Conservation (phyloP, 2,113 vertebrate species). For the Clarias gariepinus region DNA sequence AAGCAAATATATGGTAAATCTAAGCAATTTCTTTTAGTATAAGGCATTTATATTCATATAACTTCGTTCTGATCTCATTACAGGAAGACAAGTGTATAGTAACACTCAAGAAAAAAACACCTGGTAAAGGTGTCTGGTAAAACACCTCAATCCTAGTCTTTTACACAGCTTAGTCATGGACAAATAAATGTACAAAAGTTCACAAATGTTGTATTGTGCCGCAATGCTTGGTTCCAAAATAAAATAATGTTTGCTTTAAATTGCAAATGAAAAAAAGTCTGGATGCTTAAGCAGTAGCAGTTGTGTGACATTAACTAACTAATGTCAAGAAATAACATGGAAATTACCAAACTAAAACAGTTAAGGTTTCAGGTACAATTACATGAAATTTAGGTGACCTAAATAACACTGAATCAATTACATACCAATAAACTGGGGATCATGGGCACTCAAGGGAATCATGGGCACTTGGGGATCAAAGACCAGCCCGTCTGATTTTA, state of each 20-base stretch:
- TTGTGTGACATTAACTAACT: neutral
- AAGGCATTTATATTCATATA: neutral
- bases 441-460: too few relatives aligned
- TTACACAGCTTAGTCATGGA: neutral
- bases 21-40: neutral
- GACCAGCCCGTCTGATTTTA: too few relatives aligned
- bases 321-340: neutral
- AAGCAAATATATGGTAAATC: neutral
- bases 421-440: too few relatives aligned
- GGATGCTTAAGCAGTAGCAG: neutral
- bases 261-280: neutral
- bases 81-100: neutral
- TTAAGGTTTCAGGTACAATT: neutral
- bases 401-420: too few relatives aligned
- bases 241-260: neutral
- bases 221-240: neutral
- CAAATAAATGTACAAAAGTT: neutral
- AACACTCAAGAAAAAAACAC: too few relatives aligned
- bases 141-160: neutral
- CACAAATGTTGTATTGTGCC: neutral
- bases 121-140: too few relatives aligned
- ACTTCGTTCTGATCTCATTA: neutral
- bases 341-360: neutral
- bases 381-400: too few relatives aligned
- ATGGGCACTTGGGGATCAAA: too few relatives aligned